Percentiles rank a stretch among this genome's conserved stretches.
phyloP scores from a whole-genome alignment of 2,113 vertebrate species.

The Anas platyrhynchos region DNA sequence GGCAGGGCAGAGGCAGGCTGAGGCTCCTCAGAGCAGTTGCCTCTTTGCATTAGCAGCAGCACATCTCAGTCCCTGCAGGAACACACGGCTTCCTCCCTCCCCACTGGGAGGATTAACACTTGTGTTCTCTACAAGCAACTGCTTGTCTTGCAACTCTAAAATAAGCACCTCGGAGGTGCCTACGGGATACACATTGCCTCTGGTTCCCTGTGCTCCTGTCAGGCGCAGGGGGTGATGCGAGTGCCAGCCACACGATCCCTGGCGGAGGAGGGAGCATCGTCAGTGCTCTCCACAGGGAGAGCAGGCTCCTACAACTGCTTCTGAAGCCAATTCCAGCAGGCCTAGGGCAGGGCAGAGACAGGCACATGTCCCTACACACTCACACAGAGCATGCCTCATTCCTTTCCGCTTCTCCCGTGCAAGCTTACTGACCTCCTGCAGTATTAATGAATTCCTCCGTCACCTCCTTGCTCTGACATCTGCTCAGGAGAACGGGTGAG shows the following conservation, averaged over 20 bases:
- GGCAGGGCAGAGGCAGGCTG: not conserved
- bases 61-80: slow-evolving; percentile 23
- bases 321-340: slow-evolving; percentile 26
- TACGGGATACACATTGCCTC: slow-evolving; percentile 19
- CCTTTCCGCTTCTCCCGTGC: not conserved
- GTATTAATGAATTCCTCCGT: slow-evolving; percentile 71
- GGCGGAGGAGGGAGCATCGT: not conserved
- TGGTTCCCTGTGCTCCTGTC: slow-evolving; percentile 6
- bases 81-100: slow-evolving; percentile 2
- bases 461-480: slow-evolving; percentile 73
- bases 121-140: slow-evolving; percentile 60
- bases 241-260: slow-evolving; percentile 4
- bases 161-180: slow-evolving; percentile 27
- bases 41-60: slow-evolving; percentile 22
- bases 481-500: slow-evolving; percentile 72
- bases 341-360: slow-evolving; percentile 2
- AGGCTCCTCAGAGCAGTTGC: slow-evolving; percentile 38
- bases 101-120: slow-evolving; percentile 47
- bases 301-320: not conserved
- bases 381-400: slow-evolving; percentile 16
- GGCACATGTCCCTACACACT: not conserved
- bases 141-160: slow-evolving; percentile 55
- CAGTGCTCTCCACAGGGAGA: not conserved
- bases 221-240: slow-evolving; percentile 12
- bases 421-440: slow-evolving; percentile 57